Base-by-base conservation (phyloP, 2,888 invertebrate genomes). In the Apodemia duryi region DNA sequence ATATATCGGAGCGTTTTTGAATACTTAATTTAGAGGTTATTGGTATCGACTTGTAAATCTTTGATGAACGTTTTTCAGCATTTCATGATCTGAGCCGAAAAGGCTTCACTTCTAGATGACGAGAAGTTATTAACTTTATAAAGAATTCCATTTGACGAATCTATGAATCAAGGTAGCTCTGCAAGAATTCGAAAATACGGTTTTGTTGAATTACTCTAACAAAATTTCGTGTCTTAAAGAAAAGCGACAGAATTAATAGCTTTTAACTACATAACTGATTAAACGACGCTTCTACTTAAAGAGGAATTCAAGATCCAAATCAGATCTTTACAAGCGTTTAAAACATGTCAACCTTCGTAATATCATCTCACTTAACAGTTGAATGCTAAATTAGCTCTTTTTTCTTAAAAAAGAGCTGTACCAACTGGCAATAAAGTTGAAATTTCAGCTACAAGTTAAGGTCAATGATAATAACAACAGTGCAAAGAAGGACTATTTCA, bases 401-500 rank as follows among this genome's bases (percentile, higher is more conserved):
- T 72, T 74, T 66, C 68, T 73, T 70, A 81, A 78, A 79, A 80
- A 76, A 71, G 72, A 70, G 63, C 70, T 74, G 78, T 74, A 68
- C 67, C 63, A 65, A 46, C 63, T 71, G 49, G 65, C 60, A 46
- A 74, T 80, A 83, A 77, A 84, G 86, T 80, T 77, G 75, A 85
- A 82, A 82, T 79, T 87, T 73, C 74, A 80, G 77, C 75, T 76
- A 73, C 75, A 76, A 72, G 71, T 72, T 74, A 76, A 77, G 73
- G 79, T 76, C 82, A 78, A 84, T 84, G 83, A 87, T 86, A 86
- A 88, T 88, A 90, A 88, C 85, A 86, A 85, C 85, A 86, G 80
- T 80, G 78, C 77, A 84, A 84, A 85, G 84, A 83, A 84, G 74
- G 78, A 69, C 87, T 85, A 82, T 67, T 75, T 68, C 77, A 76